Percentiles rank a stretch among this genome's conserved stretches.
These are phyloP conservation scores for Triplophysa siluroides DNA, from an alignment of 2,113 vertebrate species.

Conservation along the genomic window DNA sequence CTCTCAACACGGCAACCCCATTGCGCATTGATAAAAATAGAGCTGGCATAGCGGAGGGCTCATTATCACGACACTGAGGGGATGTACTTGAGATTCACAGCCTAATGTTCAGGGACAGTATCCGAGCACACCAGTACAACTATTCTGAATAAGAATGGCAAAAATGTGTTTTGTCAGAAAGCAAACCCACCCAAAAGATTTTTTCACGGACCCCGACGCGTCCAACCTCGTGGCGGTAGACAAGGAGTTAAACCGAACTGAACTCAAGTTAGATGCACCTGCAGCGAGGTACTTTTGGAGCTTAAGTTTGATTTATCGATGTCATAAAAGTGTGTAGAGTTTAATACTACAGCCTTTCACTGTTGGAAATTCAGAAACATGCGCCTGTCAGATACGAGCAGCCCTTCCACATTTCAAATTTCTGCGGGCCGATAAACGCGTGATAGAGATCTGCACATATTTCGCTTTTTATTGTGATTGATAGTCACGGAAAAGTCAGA, in stretches of 20 bases:
- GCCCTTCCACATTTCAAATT: constrained; percentile 31
- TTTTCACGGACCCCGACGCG: too few relatives aligned
- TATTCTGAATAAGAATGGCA: background rate
- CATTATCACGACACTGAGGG: constrained; percentile 53
- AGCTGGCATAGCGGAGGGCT: constrained; percentile 47
- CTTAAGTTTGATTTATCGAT: constrained; percentile 39
- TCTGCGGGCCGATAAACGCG: constrained; percentile 29
- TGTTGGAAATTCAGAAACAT: constrained; percentile 42
- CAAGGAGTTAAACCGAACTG: background rate
- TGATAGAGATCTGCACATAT: constrained; percentile 41
- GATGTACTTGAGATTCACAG: constrained; percentile 32
- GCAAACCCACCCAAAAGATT: too few relatives aligned
- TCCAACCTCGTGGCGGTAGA: too few relatives aligned
- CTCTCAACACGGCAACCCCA: constrained; percentile 46
- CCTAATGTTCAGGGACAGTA: background rate
- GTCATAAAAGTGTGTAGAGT: constrained; percentile 30
- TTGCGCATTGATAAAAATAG: constrained; percentile 57
- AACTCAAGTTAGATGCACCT: constrained; percentile 5
- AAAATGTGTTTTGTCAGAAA: background rate
- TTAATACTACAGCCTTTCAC: constrained; percentile 37
- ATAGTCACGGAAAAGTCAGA: constrained; percentile 29
- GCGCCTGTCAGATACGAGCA: constrained; percentile 37
- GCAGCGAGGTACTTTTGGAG: constrained; percentile 1
- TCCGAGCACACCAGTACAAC: background rate
- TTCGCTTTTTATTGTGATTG: constrained; percentile 36